These are phyloP conservation scores for Hydrotaea cyrtoneurina DNA, from an alignment of 2,888 invertebrate species.

Conservation along the genomic window DNA sequence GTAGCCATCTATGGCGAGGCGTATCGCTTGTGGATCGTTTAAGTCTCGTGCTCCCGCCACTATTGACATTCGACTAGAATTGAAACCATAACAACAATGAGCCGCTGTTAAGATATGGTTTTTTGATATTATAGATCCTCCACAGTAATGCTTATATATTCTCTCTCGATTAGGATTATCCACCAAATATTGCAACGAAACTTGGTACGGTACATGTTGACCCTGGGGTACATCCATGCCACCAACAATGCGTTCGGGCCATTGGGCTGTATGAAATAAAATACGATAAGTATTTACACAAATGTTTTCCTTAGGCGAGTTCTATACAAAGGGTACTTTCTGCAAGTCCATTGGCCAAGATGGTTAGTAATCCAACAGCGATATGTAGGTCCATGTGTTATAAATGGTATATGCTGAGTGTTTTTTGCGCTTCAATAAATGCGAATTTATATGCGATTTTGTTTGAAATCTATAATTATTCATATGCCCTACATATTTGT, in stretches of 20 bases:
- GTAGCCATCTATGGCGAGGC: conserved; percentile 71
- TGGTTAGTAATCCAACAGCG: neutral
- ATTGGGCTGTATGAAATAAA: neutral
- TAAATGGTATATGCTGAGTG: too few relatives aligned
- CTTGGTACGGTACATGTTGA: conserved; percentile 77
- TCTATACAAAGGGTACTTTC: neutral
- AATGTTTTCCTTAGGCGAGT: neutral
- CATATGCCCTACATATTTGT: too few relatives aligned
- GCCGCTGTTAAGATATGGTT: conserved; percentile 78
- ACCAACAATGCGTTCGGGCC: conserved; percentile 73
- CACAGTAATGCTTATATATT: conserved; percentile 75
- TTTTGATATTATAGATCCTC: conserved; percentile 77
- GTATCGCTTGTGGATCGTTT: conserved; percentile 68
- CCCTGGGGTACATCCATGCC: conserved; percentile 73
- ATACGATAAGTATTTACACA: neutral
- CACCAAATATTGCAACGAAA: conserved; percentile 75
- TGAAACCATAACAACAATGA: conserved; percentile 76
- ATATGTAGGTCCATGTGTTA: too few relatives aligned
- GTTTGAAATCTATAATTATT: too few relatives aligned
- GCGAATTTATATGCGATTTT: too few relatives aligned
- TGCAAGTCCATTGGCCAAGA: neutral
- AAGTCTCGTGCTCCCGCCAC: conserved; percentile 72
- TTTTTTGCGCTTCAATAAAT: too few relatives aligned
- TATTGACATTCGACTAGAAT: conserved; percentile 72
- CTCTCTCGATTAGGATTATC: conserved; percentile 51